Conservation (phyloP, 37 sponge, comb jelly and placozoan genomes). For the Oopsacas minuta region DNA sequence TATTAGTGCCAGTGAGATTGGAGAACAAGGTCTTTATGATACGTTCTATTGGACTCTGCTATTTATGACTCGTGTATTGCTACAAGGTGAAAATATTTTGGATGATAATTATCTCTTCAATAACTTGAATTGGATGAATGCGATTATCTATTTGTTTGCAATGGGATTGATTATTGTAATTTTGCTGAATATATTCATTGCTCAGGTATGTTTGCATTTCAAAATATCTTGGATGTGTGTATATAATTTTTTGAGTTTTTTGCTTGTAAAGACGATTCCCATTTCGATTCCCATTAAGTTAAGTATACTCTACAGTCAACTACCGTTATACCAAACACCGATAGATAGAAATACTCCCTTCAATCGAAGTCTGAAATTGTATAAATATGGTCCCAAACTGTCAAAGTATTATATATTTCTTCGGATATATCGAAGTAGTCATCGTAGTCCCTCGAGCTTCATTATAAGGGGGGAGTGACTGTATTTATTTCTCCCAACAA, state of each 20-base stretch:
- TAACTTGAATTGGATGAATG: background rate
- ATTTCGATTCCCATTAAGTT: background rate
- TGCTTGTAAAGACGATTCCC: no score
- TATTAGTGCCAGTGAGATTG: background rate
- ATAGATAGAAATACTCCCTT: background rate
- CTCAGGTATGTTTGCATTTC: background rate
- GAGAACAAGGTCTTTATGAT: background rate
- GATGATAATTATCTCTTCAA: background rate
- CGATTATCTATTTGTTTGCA: background rate
- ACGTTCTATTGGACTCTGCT: background rate
- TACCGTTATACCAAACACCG: background rate
- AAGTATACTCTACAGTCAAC: background rate
- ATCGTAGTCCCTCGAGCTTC: background rate
- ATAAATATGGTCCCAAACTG: no score
- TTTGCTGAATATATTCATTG: conserved; percentile 1
- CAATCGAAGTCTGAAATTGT: no score
- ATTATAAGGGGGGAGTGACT: background rate
- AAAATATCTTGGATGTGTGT: no score
- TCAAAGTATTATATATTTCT: no score
- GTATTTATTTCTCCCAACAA: background rate
- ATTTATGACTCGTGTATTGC: background rate
- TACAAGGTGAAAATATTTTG: background rate
- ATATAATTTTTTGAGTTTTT: no score
- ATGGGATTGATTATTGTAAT: background rate
- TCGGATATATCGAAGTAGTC: background rate